Conservation (phyloP, 2,113 vertebrate species). For the Echinops telfairi region DNA sequence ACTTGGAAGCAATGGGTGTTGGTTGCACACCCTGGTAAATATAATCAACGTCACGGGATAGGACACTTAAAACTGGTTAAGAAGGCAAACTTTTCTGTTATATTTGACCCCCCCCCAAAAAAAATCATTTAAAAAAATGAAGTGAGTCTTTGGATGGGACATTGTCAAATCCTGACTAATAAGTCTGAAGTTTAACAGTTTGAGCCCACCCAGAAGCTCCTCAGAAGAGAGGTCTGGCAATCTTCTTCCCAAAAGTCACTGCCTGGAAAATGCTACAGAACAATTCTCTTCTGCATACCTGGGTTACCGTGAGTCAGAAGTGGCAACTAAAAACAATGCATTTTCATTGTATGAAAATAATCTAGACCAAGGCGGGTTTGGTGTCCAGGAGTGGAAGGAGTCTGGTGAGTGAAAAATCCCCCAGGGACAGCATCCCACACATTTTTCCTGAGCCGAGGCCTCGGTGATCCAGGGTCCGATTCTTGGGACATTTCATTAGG, state of each 20-base stretch:
- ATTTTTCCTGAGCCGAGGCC: no score
- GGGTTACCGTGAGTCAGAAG: not conserved
- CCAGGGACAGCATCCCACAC: no score
- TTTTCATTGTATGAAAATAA: not conserved
- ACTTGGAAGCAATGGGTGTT: not conserved
- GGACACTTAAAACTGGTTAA: no score
- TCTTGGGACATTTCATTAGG: no score
- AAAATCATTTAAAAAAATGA: no score
- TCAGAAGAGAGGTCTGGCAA: not conserved
- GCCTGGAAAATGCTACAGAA: not conserved
- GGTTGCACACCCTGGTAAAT: not conserved
- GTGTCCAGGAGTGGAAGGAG: no score
- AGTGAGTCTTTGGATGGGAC: not conserved
- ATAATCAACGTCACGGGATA: not conserved
- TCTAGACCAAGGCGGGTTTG: no score
- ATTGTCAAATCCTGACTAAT: not conserved
- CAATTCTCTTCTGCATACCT: not conserved
- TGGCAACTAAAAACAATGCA: not conserved
- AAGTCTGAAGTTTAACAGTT: not conserved
- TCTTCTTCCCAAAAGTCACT: not conserved
- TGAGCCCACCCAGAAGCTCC: no score
- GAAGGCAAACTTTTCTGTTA: not conserved
- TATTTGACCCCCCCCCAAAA: not conserved
- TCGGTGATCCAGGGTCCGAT: no score
- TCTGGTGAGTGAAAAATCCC: no score